Base-by-base conservation (phyloP, 2,113 vertebrate species). In the Tyto alba region DNA sequence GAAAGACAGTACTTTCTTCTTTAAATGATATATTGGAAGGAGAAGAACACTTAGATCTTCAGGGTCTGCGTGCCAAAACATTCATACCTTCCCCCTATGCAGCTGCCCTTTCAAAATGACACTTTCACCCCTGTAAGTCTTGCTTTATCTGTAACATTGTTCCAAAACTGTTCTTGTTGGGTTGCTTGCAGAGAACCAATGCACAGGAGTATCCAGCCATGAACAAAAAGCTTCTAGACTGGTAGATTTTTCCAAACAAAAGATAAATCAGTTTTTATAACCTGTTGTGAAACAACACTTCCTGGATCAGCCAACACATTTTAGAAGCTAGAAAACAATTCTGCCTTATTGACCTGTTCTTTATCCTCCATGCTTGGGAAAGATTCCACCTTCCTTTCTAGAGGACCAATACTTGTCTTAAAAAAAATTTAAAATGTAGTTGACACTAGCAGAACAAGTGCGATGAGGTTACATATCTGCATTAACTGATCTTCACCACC, bases 21-120 rank as follows among this genome's bases (percentile, higher is more conserved):
- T 74, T 47, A 67, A 84, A 56, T 52, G 12, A 69, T 23, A 26
- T 25, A 80, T 4, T 57, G 36, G 36, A 77, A 67, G n/a, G 40
- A 63, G 47, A 9, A 89, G 20, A 77, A 71, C 74, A 23, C 19
- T 92, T 86, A 81, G 45, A 55, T 90, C 55, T 90, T 59, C 50
- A 55, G 8, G 1, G 5, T 10, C 4, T 50, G 25, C 22, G 62
- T 0, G 0, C 30, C 57, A 88, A 60, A 93, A 71, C 5, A 1
- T 64, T 79, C 56, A 47, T 56, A 69, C 32, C 32, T 83, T 62
- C 32, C 23, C 22, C 22, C 25, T 16, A 10, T 38, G 53, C 74
- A 88, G 62, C 19, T 88, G 53, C 43, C 62, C 55, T 77, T 80
- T 67, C 27, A 66, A 66, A 86, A 56, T 41, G 7, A 66, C 14